These are phyloP conservation scores for Ylistrum balloti DNA, from an alignment of 1,140 invertebrate species.

Conservation along the genomic window DNA sequence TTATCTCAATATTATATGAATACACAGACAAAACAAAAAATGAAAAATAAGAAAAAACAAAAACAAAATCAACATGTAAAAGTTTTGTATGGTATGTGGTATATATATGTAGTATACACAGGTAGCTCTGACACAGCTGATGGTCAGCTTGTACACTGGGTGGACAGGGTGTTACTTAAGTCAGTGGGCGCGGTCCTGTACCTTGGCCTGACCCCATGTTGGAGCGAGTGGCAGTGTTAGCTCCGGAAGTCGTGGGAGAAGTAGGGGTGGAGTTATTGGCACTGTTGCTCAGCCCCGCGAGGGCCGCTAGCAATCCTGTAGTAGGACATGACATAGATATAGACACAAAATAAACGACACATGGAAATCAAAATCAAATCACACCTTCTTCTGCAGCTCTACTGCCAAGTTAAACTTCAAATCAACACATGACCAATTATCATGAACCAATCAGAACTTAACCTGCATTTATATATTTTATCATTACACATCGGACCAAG, in stretches of 20 bases:
- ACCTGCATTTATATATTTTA: neutral
- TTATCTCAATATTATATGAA: neutral
- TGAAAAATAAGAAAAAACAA: constrained; percentile 40
- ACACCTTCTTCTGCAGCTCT: constrained; percentile 14
- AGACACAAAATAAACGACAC: constrained; percentile 37
- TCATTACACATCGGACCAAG: neutral
- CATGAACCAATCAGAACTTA: neutral
- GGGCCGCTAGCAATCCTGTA: constrained; percentile 69
- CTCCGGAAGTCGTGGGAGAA: constrained; percentile 55
- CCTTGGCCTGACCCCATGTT: constrained; percentile 41
- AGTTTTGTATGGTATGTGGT: constrained; percentile 4
- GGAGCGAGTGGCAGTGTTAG: constrained; percentile 52
- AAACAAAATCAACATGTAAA: constrained; percentile 6
- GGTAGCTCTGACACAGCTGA: constrained; percentile 17
- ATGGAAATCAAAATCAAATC: neutral
- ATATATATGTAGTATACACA: constrained; percentile 37
- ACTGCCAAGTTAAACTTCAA: neutral
- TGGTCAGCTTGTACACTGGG: neutral
- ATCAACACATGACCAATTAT: neutral
- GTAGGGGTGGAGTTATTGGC: constrained; percentile 62
- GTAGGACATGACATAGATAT: constrained; percentile 52
- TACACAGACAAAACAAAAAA: constrained; percentile 37
- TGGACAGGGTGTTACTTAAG: neutral
- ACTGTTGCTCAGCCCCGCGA: constrained; percentile 67
- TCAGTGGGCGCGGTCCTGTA: constrained; percentile 18